Evolutionary conservation across 2,113 vertebrate genomes (phyloP), one percentile per base, ranked within the genome.

Genomic region (Salvator merianae): DNA sequence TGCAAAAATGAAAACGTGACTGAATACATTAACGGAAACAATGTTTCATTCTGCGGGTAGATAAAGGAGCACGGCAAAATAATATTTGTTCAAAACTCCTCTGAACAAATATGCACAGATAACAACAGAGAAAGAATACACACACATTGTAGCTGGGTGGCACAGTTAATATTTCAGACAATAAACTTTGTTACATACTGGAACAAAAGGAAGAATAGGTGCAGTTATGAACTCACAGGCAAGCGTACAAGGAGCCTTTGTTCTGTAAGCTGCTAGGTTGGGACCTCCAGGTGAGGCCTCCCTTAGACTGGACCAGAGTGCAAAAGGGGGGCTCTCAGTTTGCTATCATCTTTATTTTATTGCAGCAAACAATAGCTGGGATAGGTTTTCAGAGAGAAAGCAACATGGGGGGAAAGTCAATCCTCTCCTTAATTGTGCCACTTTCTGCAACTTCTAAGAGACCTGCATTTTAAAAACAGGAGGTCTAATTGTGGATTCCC

Each of bases 41-140:
- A 81, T 90, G 62, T 55, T 85, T 90, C 78, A 6, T 82, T 83
- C 70, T 63, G 22, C 1, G 72, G 65, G 70, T 62, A 86, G 88
- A 88, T 59, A 82, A 89, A 90, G 66, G 84, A 91, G 88, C 30
- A 72, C 86, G 34, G 78, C 24, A 86, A 90, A 80, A 86, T 34
- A 85, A 79, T 13, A 84, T 91, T 87, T 78, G 91, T 68, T 72
- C 73, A 86, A 91, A 66, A 91, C 89, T 83, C 86, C 83, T 90
- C 73, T 66, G 71, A 92, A 85, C 77, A 92, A 88, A 91, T 91
- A 88, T 0, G 2, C 86, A 77, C 5, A 72, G 75, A 82, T 79
- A 90, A 89, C 82, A 88, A 86, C 81, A 81, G 73, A 70, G 90
- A 83, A 83, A 86, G 87, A 84, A 68, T n/a, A n/a, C 82, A 79